Conservation (phyloP, 64 coral and sea anemone genomes). For the Actinia tenebrosa region DNA sequence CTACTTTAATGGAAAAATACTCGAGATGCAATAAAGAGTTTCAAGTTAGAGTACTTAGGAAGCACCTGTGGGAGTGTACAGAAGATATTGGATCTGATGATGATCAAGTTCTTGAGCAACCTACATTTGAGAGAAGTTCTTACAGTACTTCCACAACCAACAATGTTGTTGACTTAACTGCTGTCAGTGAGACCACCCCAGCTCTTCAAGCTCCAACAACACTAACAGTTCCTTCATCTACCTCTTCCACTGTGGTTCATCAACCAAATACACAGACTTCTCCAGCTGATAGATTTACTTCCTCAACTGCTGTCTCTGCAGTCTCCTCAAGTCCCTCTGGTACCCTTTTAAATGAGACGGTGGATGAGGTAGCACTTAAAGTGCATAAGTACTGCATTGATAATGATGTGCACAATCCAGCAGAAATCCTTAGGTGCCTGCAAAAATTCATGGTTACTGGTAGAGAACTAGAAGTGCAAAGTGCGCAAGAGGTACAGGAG, state of each 20-base stretch:
- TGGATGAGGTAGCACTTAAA: not conserved
- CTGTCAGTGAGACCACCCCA: not conserved
- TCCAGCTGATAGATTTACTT: too few species aligned
- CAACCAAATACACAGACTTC: not conserved
- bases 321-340: not conserved
- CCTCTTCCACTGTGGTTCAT: not conserved
- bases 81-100: not conserved
- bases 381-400: not conserved
- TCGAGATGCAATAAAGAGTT: not conserved
- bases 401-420: conserved; percentile 22
- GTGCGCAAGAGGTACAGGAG: conserved; percentile 33
- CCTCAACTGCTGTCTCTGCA: too few species aligned
- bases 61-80: not conserved
- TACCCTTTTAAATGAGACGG: not conserved
- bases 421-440: conserved; percentile 48
- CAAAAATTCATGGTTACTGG: conserved; percentile 55
- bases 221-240: not conserved
- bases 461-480: conserved; percentile 38
- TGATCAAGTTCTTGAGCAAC: not conserved
- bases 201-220: not conserved
- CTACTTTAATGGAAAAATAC: conserved; percentile 4
- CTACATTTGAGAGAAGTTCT: not conserved
- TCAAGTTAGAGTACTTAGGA: not conserved
- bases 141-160: not conserved
- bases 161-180: not conserved